These are phyloP conservation scores for Erebia epiphron DNA, from an alignment of 2,888 invertebrate species.

Conservation along the genomic window DNA sequence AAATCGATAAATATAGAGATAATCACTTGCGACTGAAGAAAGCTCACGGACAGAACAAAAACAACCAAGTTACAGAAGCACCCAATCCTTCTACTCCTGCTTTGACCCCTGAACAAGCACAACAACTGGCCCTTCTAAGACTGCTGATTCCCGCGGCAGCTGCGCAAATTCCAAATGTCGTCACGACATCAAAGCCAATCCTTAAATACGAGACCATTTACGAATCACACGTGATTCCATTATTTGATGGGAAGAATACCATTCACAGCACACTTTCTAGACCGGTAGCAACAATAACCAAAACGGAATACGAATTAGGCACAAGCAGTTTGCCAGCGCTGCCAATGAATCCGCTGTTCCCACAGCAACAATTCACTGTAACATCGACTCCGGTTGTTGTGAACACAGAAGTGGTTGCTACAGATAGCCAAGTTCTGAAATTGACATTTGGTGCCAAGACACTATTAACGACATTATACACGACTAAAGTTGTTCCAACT, in stretches of 20 bases:
- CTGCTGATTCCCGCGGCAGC: slow-evolving; percentile 87
- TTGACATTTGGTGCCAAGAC: slow-evolving; percentile 96
- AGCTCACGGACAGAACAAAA: slow-evolving; percentile 74
- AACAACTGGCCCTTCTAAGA: slow-evolving; percentile 88
- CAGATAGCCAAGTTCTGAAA: slow-evolving; percentile 91
- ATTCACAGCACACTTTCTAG: slow-evolving; percentile 90
- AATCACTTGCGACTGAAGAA: slow-evolving; percentile 79
- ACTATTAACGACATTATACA: slow-evolving; percentile 92
- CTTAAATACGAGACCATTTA: slow-evolving; percentile 90
- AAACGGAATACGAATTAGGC: slow-evolving; percentile 90
- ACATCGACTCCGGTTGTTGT: slow-evolving; percentile 92
- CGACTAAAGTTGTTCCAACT: slow-evolving; percentile 92
- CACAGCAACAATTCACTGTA: slow-evolving; percentile 87
- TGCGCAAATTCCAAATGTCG: slow-evolving; percentile 86
- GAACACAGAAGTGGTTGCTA: slow-evolving; percentile 90
- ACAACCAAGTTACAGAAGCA: slow-evolving; percentile 77
- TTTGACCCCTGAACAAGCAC: slow-evolving; percentile 87
- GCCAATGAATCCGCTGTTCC: slow-evolving; percentile 81
- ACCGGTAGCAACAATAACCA: slow-evolving; percentile 89
- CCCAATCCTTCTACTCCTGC: slow-evolving; percentile 76
- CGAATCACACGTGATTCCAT: slow-evolving; percentile 91
- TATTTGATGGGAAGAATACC: slow-evolving; percentile 89
- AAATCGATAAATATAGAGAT: slow-evolving; percentile 86
- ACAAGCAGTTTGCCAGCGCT: slow-evolving; percentile 87
- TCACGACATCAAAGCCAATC: slow-evolving; percentile 91